Percentiles rank a stretch among this genome's conserved stretches.
These are phyloP conservation scores for Amorpha juglandis DNA, from an alignment of 2,888 invertebrate genomes.

Conservation along the genomic window DNA sequence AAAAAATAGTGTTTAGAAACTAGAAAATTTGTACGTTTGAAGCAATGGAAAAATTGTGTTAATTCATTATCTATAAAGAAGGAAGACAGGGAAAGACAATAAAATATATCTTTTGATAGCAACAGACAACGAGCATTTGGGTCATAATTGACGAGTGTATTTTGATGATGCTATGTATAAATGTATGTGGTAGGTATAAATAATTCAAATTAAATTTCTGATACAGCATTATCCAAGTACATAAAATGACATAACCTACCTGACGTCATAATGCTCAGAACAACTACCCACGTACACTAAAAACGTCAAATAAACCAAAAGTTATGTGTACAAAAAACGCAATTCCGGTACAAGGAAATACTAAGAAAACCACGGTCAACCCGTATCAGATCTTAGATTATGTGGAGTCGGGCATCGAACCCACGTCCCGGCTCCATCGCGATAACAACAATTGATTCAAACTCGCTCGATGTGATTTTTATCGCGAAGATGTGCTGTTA, in stretches of 20 bases:
- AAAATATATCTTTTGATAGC: no score
- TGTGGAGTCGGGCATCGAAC: conserved; percentile 60
- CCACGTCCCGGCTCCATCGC: conserved; percentile 53
- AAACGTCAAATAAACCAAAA: conserved; percentile 17
- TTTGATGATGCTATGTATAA: no score
- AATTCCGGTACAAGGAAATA: conserved; percentile 22
- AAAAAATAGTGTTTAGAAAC: no score
- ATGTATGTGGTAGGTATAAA: no score
- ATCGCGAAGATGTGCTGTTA: conserved; percentile 10
- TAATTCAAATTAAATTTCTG: neutral
- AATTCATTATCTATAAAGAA: no score
- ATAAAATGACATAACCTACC: neutral
- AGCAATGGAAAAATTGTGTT: no score
- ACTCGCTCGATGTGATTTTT: conserved; percentile 42
- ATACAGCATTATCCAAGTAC: neutral
- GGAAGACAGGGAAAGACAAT: no score
- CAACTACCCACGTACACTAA: conserved; percentile 5
- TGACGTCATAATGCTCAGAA: neutral
- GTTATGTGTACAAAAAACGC: conserved; percentile 13
- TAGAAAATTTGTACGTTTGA: no score
- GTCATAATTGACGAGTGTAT: no score
- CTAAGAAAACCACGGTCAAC: conserved; percentile 26
- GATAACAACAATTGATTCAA: conserved; percentile 71
- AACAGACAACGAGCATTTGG: no score
- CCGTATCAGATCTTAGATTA: conserved; percentile 27